A percentile compares a stretch with the other conserved stretches of the same genome.
Evolutionary conservation across 2,113 vertebrate genomes (phyloP).

Genomic region (Stercorarius parasiticus): DNA sequence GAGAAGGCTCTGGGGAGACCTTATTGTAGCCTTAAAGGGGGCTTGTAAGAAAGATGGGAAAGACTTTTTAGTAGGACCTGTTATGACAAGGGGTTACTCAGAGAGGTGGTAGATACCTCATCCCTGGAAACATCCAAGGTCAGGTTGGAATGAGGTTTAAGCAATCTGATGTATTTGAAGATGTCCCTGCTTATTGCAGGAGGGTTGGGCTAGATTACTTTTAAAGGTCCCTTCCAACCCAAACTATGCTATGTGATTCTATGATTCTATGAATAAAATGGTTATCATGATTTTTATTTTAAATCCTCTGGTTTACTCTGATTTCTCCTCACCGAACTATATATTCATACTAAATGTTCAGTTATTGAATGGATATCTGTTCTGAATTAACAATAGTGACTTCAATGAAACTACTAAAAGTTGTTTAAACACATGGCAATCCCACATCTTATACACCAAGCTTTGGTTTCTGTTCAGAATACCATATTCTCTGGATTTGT

Average conservation of each 20-base stretch:
- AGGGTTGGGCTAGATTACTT: not conserved
- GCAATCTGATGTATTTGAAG: not conserved
- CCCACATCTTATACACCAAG: not conserved
- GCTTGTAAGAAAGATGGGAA: not conserved
- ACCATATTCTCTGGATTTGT: not conserved
- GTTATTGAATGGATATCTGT: not conserved
- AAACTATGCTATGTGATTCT: not conserved
- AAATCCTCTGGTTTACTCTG: not conserved
- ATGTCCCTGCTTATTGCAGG: not conserved
- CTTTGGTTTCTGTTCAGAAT: not conserved
- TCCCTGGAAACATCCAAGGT: not conserved
- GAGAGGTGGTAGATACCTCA: not conserved
- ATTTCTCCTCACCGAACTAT: not conserved
- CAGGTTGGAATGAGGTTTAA: not conserved
- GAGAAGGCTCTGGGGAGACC: not conserved
- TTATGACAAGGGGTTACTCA: not conserved
- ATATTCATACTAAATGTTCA: not conserved
- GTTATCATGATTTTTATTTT: accelerated
- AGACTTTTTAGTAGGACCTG: not conserved
- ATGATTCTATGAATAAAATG: not conserved
- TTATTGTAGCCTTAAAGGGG: not conserved
- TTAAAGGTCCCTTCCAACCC: not conserved
- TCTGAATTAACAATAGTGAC: not conserved
- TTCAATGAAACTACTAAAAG: not conserved
- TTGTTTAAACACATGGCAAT: not conserved